Evolutionary conservation across 2,113 vertebrate species (phyloP), one percentile per base, ranked within the genome.

Genomic region (Dipodomys spectabilis): DNA sequence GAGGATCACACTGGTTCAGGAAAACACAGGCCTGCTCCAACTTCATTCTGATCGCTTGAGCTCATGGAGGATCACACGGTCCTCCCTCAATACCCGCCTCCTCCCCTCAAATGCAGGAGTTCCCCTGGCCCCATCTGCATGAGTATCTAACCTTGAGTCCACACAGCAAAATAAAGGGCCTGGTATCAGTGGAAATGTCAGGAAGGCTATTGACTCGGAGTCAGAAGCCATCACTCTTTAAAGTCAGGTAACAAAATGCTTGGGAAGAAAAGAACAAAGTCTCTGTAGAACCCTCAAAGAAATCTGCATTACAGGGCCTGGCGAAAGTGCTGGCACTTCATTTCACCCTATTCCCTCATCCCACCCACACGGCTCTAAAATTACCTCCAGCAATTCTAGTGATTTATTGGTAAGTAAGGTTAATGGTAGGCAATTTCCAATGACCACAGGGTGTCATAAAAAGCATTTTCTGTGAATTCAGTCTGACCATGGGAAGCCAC

Each of bases 381-480:
- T 91, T 75, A 83, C 86, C 60, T 53, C 35, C 25, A 4, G 84
- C 7, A 7, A 77, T n/a, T 82, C 82, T 27, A 73, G 82, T 44
- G 86, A 81, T 93, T 90, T 91, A 78, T 44, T n/a, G 72, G 71
- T 32, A 80, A 88, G 79, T 69, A 49, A 89, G 80, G 80, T 84
- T 83, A 92, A 96, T 80, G 80, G 86, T 7, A 79, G 89, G 88
- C 88, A 93, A 95, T 95, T 94, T 92, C 60, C 95, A 65, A 75
- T 71, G 86, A 77, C 95, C 35, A 49, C 27, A 27, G 94, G 88
- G 88, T 64, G 72, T 44, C 91, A 86, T 88, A 28, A 93, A 94
- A 81, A 65, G 85, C 88, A 69, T 81, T 92, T 86, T 32, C 88
- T 90, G 62, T 35, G 35, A 93, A 77, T 96, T 92, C 82, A 86